A percentile compares a stretch with the other conserved stretches of the same genome.
These are phyloP conservation scores for Pristiophorus japonicus DNA, from an alignment of 2,113 vertebrate genomes.

Conservation along the genomic window DNA sequence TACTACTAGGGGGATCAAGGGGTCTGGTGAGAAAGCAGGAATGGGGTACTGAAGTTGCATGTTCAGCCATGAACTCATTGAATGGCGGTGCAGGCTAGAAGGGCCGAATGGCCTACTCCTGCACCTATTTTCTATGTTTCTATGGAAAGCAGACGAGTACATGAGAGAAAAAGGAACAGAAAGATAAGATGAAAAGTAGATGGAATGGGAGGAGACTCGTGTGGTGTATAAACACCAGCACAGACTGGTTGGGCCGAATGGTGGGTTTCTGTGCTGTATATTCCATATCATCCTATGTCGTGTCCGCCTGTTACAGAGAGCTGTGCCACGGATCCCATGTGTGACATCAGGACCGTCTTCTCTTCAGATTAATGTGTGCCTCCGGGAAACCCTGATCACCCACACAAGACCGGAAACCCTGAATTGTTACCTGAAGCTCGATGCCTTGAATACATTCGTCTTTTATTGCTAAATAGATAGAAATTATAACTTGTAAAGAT, in stretches of 20 bases:
- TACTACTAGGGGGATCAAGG: no score
- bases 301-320: neutral
- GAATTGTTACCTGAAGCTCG: neutral
- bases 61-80: no score
- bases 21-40: no score
- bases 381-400: neutral
- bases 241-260: neutral
- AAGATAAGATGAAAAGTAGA: neutral
- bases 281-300: neutral
- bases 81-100: no score
- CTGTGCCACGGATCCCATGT: neutral
- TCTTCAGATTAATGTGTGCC: neutral
- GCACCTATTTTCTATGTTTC: no score
- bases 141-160: neutral
- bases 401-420: neutral
- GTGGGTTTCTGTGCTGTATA: neutral
- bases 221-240: neutral
- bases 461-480: conserved; percentile 15
- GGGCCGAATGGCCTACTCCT: no score
- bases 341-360: neutral
- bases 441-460: neutral
- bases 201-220: neutral
- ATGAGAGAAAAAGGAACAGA: neutral
- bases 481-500: neutral
- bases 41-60: no score